Percentiles rank a stretch among this genome's conserved stretches.
phyloP scores from a whole-genome alignment of 2,888 invertebrate genomes.

The Aspidiotus rigidus region DNA sequence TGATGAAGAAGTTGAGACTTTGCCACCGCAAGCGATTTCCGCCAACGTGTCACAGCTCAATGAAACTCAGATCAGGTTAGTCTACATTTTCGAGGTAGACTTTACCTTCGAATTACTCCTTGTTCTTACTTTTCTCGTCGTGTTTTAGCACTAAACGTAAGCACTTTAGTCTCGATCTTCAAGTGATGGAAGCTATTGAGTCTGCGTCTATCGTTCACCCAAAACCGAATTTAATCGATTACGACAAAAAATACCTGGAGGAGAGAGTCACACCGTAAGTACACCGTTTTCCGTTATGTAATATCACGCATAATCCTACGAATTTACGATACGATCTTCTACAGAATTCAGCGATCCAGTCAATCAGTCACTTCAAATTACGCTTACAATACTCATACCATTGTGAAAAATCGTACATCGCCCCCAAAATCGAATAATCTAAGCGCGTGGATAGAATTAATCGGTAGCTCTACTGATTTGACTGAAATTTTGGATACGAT shows the following conservation, averaged over 20 bases:
- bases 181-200: slow-evolving; percentile 61
- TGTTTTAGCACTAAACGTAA: slow-evolving; percentile 48
- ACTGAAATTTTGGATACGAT: slow-evolving; percentile 21
- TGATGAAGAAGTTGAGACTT: slow-evolving; percentile 24
- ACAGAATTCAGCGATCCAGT: slow-evolving; percentile 6
- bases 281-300: not conserved
- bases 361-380: slow-evolving; percentile 1
- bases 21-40: slow-evolving; percentile 10
- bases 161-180: slow-evolving; percentile 68
- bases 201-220: slow-evolving; percentile 43
- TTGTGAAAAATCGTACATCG: slow-evolving; percentile 20
- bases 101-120: no score
- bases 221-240: slow-evolving; percentile 41
- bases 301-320: not conserved
- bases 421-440: slow-evolving; percentile 19
- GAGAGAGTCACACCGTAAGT: slow-evolving; percentile 40
- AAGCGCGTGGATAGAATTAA: slow-evolving; percentile 23
- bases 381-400: slow-evolving; percentile 27
- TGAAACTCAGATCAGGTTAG: not conserved
- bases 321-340: no score
- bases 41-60: not conserved
- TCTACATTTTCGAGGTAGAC: no score
- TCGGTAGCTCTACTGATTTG: slow-evolving; percentile 13
- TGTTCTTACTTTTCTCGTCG: no score
- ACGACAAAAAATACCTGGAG: slow-evolving; percentile 41